phyloP scores from a whole-genome alignment of 2,888 invertebrate genomes.

The Choristoneura rosaceana region DNA sequence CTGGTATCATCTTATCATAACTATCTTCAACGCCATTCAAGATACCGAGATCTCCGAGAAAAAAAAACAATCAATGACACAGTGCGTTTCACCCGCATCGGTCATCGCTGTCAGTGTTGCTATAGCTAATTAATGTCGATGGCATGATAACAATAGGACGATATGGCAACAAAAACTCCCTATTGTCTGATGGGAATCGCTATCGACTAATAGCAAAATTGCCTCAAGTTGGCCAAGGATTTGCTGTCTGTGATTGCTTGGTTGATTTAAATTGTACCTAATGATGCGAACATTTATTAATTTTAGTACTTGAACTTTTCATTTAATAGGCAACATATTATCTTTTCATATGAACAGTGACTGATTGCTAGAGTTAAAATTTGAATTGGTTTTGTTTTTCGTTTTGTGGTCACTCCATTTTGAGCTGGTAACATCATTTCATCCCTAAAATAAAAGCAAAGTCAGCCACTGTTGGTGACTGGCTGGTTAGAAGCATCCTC shows the following conservation, averaged over 20 bases:
- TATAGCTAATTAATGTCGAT: conserved; percentile 34
- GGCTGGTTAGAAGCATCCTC: too few relatives aligned
- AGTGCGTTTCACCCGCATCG: conserved; percentile 43
- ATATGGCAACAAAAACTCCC: conserved; percentile 53
- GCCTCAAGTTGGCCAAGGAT: conserved; percentile 60
- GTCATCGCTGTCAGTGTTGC: conserved; percentile 47
- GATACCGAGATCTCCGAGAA: conserved; percentile 11
- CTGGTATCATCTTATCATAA: neutral
- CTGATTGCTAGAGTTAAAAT: neutral
- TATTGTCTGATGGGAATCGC: conserved; percentile 59
- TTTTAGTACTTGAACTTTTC: conserved; percentile 9
- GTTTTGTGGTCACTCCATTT: too few relatives aligned
- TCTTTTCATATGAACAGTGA: neutral
- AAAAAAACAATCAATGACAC: conserved; percentile 32
- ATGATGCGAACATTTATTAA: conserved; percentile 10
- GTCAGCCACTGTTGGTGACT: too few relatives aligned
- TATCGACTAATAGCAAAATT: conserved; percentile 48
- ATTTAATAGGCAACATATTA: neutral
- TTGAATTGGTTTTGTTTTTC: too few relatives aligned
- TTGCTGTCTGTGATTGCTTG: conserved; percentile 32
- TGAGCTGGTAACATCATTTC: too few relatives aligned
- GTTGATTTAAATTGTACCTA: conserved; percentile 27
- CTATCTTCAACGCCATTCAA: conserved; percentile 6
- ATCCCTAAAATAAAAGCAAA: too few relatives aligned
- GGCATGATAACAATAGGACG: conserved; percentile 53